Evolutionary conservation across 2,888 invertebrate genomes (phyloP).

Genomic region (Cosmopolites sordidus): DNA sequence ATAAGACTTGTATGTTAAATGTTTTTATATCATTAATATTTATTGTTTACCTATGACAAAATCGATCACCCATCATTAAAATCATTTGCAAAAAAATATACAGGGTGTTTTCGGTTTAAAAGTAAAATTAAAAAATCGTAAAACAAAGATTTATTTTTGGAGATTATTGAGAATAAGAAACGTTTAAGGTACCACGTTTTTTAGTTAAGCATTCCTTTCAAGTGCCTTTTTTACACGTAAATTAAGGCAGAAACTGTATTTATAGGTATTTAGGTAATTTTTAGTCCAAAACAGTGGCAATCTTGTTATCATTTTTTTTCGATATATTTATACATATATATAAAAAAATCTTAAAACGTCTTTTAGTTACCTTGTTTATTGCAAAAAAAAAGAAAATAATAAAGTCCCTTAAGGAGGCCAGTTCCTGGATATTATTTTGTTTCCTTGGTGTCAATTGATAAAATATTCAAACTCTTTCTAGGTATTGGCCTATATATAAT

Average conservation of each 20-base stretch:
- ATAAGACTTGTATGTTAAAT: slow-evolving; percentile 24
- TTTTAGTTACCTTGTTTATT: background rate
- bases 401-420: no score
- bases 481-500: background rate
- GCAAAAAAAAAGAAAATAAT: background rate
- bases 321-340: slow-evolving; percentile 1
- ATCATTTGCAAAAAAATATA: background rate
- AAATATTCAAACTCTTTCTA: background rate
- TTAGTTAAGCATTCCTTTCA: slow-evolving; percentile 38
- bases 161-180: slow-evolving; percentile 10
- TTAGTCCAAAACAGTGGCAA: slow-evolving; percentile 20
- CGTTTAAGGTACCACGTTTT: slow-evolving; percentile 5
- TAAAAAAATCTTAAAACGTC: background rate
- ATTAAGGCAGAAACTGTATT: slow-evolving; percentile 9
- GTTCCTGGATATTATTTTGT: background rate
- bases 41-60: background rate
- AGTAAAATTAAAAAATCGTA: slow-evolving; percentile 4
- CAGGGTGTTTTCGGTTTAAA: slow-evolving; percentile 15
- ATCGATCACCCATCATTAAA: slow-evolving; percentile 1
- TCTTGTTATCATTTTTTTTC: slow-evolving; percentile 17
- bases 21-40: background rate
- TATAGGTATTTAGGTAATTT: slow-evolving; percentile 18
- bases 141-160: slow-evolving; percentile 9
- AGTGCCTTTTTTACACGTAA: slow-evolving; percentile 35
- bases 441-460: background rate